Evolutionary conservation across 2,888 invertebrate species (phyloP), one percentile per base, ranked within the genome.

Genomic region (Lepidochrysops patricia): DNA sequence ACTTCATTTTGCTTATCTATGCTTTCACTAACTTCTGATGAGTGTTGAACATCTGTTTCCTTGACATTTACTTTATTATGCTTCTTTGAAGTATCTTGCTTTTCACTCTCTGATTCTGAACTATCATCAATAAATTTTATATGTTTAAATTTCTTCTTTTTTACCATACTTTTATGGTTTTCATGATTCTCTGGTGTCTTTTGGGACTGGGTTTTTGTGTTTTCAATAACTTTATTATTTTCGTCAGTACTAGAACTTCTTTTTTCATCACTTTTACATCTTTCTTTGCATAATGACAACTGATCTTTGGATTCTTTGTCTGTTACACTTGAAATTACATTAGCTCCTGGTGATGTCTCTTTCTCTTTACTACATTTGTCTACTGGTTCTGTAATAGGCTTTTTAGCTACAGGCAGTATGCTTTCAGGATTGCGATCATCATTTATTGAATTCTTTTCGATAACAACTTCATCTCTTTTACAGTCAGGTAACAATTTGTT

Each of bases 111-210:
- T 63, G 63, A 66, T n/a, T 67, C 65, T 19, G 80, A 77, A 65
- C 69, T 73, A 15, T 73, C 69, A 61, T 70, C 66, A 32, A 70
- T 60, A 25, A 71, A 48, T 65, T 60, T 67, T 7, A 71, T 66
- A 52, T 67, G 67, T 63, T 66, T 72, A 12, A 66, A 70, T 63
- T 65, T 71, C 63, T 65, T 71, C 56, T 62, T 26, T 60, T 50
- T 25, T 15, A 50, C n/a, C 12, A 49, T 29, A 23, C 7, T 26
- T 56, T 49, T 58, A 57, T 15, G 15, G 43, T 25, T 58, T 1
- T 58, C 26, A 43, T 23, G 32, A n/a, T 62, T 57, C 59, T 32
- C 48, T 26, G 64, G 35, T 57, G 57, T 62, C 56, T 50, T 23
- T 23, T 6, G 50, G 15, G n/a, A 15, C 2, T 52, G 27, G n/a